Evolutionary conservation across 2,888 invertebrate genomes (phyloP).

Genomic region (Drosophila bunnanda): DNA sequence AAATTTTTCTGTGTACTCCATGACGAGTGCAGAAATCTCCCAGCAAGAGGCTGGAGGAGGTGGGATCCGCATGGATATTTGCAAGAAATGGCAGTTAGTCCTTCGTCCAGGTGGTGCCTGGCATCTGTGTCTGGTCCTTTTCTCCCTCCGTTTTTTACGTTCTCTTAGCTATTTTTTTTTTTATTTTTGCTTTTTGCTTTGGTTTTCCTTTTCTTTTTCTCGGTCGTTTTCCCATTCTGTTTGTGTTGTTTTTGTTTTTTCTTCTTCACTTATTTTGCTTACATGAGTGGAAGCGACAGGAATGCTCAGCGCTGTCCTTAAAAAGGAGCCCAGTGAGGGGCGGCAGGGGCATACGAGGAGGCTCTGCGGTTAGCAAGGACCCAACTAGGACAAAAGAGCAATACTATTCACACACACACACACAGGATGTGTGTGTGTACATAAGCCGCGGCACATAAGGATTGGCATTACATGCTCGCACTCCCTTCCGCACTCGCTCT

Average conservation of each 20-base stretch:
- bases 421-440: constrained; percentile 5
- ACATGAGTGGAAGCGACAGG: constrained; percentile 77
- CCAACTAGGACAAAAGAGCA: constrained; percentile 80
- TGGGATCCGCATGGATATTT: constrained; percentile 33
- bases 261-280: constrained; percentile 46
- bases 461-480: constrained; percentile 41
- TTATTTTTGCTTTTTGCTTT: too few species aligned
- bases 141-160: neutral
- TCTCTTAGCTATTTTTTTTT: neutral
- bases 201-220: constrained; percentile 10
- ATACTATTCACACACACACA: constrained; percentile 63
- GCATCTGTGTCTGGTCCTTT: constrained; percentile 30
- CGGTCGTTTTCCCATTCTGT: constrained; percentile 3
- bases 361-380: constrained; percentile 69
- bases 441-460: constrained; percentile 35
- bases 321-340: neutral
- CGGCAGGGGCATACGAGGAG: neutral
- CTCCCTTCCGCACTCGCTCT: constrained; percentile 29
- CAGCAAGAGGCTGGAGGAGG: neutral
- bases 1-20: neutral
- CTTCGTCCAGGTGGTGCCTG: constrained; percentile 42
- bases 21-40: neutral
- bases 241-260: constrained; percentile 32
- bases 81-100: constrained; percentile 43
- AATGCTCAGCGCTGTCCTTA: constrained; percentile 49